Base-by-base conservation (phyloP, 2,113 vertebrate genomes). In the cat (Felis catus) region DNA sequence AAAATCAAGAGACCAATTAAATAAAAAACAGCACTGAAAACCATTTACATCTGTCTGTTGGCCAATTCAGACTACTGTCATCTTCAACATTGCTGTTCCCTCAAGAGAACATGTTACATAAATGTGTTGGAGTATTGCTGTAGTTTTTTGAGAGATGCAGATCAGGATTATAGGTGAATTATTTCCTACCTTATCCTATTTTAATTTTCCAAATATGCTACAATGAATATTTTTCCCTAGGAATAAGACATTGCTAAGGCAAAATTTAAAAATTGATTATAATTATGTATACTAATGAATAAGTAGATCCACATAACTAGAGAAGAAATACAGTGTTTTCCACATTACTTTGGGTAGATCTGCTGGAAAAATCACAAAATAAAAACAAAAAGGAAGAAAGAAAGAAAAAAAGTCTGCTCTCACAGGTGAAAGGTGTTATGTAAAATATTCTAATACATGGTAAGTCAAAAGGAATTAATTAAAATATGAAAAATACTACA, bases 21-120 rank as follows among this genome's bases (percentile, higher is more conserved):
- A 80, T 36, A 36, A 85, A 79, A 96, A 80, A 78, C 36, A 83
- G 29, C 85, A 70, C 39, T 92, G n/a, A 92, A 94, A 91, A 18
- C 15, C 16, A 65, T 25, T 71, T 84, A 27, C 18, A 80, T 58
- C 13, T 71, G 23, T 5, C 55, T 78, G 14, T 27, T 87, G 51
- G n/a, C 63, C 31, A 92, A 4, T 55, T 58, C 65, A 58, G 8
- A 41, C 31, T 39, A n/a, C 3, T 16, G 15, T 45, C 51, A 27
- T 65, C 51, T 18, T 48, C 18, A 14, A 23, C 3, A 63, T 1
- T 16, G 6, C 19, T 73, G 1, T 33, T 76, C 16, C 76, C 31
- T 41, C 70, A 51, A n/a, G 6, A 25, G 14, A 21, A 39, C 58
- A 23, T n/a, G 33, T 66, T 65, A 23, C 80, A 23, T n/a, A 76